Base-by-base conservation (phyloP, 1,140 invertebrate species). In the Conopomorpha cramerella region DNA sequence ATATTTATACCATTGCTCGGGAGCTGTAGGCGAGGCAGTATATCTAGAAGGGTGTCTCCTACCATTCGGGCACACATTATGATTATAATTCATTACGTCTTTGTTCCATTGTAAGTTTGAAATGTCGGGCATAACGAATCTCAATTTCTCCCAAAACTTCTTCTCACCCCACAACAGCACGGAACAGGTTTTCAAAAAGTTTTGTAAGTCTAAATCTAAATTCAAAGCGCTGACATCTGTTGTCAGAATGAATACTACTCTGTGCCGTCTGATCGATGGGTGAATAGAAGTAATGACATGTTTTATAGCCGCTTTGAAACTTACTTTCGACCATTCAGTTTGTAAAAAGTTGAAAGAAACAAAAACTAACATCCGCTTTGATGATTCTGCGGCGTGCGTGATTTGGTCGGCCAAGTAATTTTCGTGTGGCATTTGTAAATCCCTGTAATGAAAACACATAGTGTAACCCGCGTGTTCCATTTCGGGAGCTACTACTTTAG, bases 121-220 rank as follows among this genome's bases (percentile, higher is more conserved):
- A 48, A 72, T 88, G 45, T 93, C 90, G 3, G 92, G 92, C 86
- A 96, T 87, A 13, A 89, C 86, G 74, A 89, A 94, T 30, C 87
- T 82, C 18, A 95, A 81, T 74, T 94, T 94, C 48, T 92, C 89
- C 92, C 92, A 95, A 72, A 95, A 95, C 55, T 88, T 82, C 50
- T 88, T 89, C 56, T 93, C 91, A 28, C 89, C 88, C 89, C 90
- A 93, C 35, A 87, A 80, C 34, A 94, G 84, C 25, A 90, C 87
- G 1, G 89, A 89, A 70, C 88, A 91, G 19, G 87, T 88, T 51
- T 92, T 89, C 30, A 95, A 81, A 46, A 92, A 85, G 11, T 89
- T 81, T 51, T 91, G 85, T 15, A 95, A 80, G 55, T 94, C 91
- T 8, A 89, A 81, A 58, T 94, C 92, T 47, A 90, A 78, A 47